Evolutionary conservation across 2,888 invertebrate species (phyloP).

Genomic region (Cosmia trapezina): DNA sequence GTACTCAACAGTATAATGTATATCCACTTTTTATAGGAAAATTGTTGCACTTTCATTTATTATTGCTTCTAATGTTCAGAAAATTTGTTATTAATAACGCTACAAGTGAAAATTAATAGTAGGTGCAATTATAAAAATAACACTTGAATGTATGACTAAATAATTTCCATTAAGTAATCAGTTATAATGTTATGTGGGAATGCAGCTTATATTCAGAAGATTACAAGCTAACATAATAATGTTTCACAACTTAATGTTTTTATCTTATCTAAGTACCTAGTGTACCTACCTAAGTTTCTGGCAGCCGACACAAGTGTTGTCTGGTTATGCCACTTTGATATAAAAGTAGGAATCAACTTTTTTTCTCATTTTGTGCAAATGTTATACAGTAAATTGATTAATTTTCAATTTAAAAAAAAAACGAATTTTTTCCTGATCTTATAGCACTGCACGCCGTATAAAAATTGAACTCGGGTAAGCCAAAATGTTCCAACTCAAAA

Average conservation of each 20-base stretch:
- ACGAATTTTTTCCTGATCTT: too few relatives aligned
- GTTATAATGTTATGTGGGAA: neutral
- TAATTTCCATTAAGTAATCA: neutral
- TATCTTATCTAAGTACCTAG: too few relatives aligned
- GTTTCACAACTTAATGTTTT: neutral
- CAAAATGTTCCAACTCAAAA: neutral
- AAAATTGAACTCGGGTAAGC: neutral
- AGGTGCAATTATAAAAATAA: neutral
- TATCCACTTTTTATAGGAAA: constrained; percentile 48
- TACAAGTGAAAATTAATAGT: constrained; percentile 36
- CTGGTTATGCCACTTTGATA: neutral
- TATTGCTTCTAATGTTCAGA: constrained; percentile 31
- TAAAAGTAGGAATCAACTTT: neutral
- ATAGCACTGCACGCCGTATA: neutral
- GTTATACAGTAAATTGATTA: neutral
- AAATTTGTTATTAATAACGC: constrained; percentile 21
- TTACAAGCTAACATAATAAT: neutral
- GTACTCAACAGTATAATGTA: constrained; percentile 43
- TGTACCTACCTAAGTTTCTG: neutral
- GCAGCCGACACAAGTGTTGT: neutral
- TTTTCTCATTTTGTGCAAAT: neutral
- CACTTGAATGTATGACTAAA: constrained; percentile 9
- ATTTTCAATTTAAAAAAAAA: too few relatives aligned
- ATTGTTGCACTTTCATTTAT: constrained; percentile 65
- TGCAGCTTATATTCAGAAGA: neutral